Percentiles rank a stretch among this genome's conserved stretches.
These are phyloP conservation scores for Cotesia chilonis DNA, from an alignment of 1,140 invertebrate genomes.

Conservation along the genomic window DNA sequence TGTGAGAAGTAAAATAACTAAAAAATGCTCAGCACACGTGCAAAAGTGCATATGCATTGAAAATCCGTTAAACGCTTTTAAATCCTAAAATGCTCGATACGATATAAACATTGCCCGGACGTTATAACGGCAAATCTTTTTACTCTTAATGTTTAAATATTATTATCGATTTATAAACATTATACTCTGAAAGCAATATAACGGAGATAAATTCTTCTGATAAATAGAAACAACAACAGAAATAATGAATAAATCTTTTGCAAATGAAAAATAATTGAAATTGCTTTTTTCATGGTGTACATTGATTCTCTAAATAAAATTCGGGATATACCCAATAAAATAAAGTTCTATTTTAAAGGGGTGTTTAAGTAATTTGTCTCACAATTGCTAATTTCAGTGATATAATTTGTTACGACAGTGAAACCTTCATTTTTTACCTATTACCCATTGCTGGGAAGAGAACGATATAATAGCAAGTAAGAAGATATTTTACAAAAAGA, in stretches of 20 bases:
- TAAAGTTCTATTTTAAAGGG: not conserved
- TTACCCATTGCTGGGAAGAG: not conserved
- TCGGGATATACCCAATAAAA: too few relatives aligned
- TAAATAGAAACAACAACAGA: not conserved
- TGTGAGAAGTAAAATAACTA: conserved; percentile 26
- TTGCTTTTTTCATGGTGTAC: too few relatives aligned
- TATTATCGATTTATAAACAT: conserved; percentile 4
- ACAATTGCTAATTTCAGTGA: conserved; percentile 41
- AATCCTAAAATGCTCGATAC: conserved; percentile 28
- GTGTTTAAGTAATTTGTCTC: conserved; percentile 1
- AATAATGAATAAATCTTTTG: not conserved
- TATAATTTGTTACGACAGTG: conserved; percentile 42
- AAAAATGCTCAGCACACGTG: conserved; percentile 24
- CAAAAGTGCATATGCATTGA: conserved; percentile 34
- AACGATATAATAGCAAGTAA: not conserved
- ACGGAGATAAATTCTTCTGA: not conserved
- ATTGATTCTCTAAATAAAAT: too few relatives aligned
- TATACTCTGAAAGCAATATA: too few relatives aligned
- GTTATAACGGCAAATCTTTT: not conserved
- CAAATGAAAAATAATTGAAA: too few relatives aligned
- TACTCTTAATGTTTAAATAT: not conserved
- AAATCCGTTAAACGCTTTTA: conserved; percentile 35
- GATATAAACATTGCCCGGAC: conserved; percentile 11
- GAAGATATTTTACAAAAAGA: conserved; percentile 34
- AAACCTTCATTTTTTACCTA: conserved; percentile 2